Evolutionary conservation across 2,113 vertebrate genomes (phyloP).

Genomic region (Notothenia rossii): DNA sequence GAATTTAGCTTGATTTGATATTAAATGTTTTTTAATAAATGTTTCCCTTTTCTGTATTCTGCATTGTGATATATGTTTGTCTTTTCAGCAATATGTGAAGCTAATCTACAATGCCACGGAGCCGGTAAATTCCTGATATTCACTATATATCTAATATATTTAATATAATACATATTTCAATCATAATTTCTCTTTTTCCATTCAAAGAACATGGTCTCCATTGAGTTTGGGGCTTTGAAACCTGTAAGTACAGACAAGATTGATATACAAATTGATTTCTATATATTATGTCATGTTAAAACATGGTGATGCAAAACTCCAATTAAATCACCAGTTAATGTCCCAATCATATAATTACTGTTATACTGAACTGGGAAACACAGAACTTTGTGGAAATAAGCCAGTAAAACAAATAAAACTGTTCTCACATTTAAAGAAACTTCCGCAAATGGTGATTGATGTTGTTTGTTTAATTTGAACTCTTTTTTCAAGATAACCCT

Average conservation of each 20-base stretch:
- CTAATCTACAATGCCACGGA: slow-evolving; percentile 54
- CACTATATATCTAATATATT: too few species aligned
- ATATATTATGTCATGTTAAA: too few species aligned
- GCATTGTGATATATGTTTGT: neutral
- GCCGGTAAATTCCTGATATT: slow-evolving; percentile 41
- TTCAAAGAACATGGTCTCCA: slow-evolving; percentile 49
- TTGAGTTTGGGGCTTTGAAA: slow-evolving; percentile 60
- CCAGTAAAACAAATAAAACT: neutral
- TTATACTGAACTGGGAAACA: neutral
- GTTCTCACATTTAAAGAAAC: neutral
- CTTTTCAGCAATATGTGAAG: slow-evolving; percentile 66
- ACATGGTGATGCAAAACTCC: too few species aligned
- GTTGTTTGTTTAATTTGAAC: neutral
- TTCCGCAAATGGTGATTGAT: neutral
- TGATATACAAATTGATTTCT: neutral
- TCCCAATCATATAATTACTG: neutral
- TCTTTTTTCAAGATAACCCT: slow-evolving; percentile 1
- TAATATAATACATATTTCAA: neutral
- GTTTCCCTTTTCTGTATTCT: neutral
- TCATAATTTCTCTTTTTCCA: neutral
- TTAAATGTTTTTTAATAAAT: too few species aligned
- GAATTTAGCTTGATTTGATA: neutral
- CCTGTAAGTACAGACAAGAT: slow-evolving; percentile 59
- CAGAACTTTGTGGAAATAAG: neutral
- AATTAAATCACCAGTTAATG: neutral